A percentile compares a stretch with the other conserved stretches of the same genome.
phyloP scores from a whole-genome alignment of 2,797 vertebrate species.

The Coregonus sp. region DNA sequence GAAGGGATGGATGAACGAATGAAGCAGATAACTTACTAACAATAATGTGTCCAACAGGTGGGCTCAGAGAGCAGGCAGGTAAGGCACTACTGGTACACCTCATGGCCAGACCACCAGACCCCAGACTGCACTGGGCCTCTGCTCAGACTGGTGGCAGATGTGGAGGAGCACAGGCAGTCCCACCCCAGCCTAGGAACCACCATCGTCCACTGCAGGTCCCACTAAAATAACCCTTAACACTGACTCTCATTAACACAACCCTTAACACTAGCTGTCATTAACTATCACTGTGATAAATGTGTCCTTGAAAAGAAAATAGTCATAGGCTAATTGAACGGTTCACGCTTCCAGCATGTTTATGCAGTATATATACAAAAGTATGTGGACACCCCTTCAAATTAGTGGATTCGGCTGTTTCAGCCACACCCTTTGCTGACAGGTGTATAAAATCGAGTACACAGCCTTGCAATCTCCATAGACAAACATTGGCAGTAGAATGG shows the following conservation, averaged over 20 bases:
- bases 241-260: not conserved
- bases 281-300: not conserved
- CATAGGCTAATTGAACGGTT: not conserved
- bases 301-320: not conserved
- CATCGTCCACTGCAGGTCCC: conserved; percentile 88
- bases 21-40: not conserved
- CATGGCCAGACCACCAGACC: conserved; percentile 89
- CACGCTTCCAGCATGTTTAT: not conserved
- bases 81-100: conserved; percentile 87
- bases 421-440: too few relatives aligned
- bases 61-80: conserved; percentile 68
- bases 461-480: too few relatives aligned
- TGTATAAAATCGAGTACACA: too few relatives aligned
- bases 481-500: too few relatives aligned
- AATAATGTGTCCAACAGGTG: conserved; percentile 57
- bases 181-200: conserved; percentile 68
- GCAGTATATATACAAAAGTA: too few relatives aligned
- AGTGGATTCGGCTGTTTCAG: too few relatives aligned
- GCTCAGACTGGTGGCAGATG: conserved; percentile 82
- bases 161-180: conserved; percentile 71
- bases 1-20: not conserved
- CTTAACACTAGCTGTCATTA: too few relatives aligned
- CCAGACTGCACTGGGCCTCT: conserved; percentile 82
- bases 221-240: not conserved
- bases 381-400: too few relatives aligned